Evolutionary conservation across 2,113 vertebrate species (phyloP).

Genomic region (Microcebus murinus): DNA sequence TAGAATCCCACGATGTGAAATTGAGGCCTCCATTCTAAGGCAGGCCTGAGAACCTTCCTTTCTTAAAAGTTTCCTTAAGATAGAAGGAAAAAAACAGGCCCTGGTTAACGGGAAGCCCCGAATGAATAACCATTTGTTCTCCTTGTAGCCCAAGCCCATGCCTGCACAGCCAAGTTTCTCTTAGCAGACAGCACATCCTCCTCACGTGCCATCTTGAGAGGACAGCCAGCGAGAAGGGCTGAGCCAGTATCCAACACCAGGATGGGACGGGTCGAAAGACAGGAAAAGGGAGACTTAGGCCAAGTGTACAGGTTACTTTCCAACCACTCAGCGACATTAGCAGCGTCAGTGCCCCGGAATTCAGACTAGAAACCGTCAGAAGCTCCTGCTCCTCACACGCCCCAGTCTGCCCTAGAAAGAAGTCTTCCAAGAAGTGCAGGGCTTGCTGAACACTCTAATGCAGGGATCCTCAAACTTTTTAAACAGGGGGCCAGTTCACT

Average conservation of each 20-base stretch:
- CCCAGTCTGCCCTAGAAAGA: not conserved
- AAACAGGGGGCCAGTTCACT: too few species aligned
- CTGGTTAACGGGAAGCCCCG: not conserved
- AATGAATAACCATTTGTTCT: slow-evolving; percentile 61
- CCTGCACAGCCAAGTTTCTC: slow-evolving; percentile 36
- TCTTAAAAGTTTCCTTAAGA: slow-evolving; percentile 7
- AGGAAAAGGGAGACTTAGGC: not conserved
- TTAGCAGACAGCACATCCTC: not conserved
- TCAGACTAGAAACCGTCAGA: not conserved
- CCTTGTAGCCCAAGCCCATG: slow-evolving; percentile 10
- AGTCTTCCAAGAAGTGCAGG: not conserved
- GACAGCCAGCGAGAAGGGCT: not conserved
- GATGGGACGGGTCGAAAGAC: not conserved
- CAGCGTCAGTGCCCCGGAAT: not conserved
- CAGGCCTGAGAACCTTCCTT: slow-evolving; percentile 3
- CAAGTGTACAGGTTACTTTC: not conserved
- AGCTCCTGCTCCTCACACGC: not conserved
- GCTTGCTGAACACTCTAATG: not conserved
- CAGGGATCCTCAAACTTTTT: too few species aligned
- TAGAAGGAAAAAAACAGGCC: not conserved
- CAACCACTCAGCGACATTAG: not conserved
- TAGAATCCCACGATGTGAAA: not conserved
- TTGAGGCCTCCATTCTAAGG: not conserved
- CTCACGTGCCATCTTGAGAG: not conserved
- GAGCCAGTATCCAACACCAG: not conserved